These are phyloP conservation scores for Abramis brama DNA, from an alignment of 2,113 vertebrate species.

Conservation along the genomic window DNA sequence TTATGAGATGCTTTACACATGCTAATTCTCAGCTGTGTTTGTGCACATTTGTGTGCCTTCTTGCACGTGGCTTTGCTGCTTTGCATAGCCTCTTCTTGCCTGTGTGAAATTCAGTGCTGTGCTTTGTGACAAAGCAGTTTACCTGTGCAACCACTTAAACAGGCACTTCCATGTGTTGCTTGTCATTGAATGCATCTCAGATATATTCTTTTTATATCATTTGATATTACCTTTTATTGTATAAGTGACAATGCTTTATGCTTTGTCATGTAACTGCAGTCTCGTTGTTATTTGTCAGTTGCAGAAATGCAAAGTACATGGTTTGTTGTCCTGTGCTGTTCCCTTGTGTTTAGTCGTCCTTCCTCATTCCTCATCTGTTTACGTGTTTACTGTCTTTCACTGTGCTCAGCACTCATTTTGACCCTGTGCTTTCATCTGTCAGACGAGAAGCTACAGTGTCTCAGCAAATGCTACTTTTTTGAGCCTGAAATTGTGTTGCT, in stretches of 20 bases:
- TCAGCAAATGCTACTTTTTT: not conserved
- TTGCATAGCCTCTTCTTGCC: not conserved
- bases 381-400: not conserved
- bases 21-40: conserved; percentile 28
- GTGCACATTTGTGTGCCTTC: conserved; percentile 21
- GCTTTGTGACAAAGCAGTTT: conserved; percentile 49
- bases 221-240: not conserved
- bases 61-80: conserved; percentile 13
- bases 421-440: not conserved
- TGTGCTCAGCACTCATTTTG: not conserved
- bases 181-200: not conserved
- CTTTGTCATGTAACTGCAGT: conserved; percentile 3
- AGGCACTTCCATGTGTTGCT: conserved; percentile 26
- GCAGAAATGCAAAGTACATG: not conserved
- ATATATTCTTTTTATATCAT: not conserved
- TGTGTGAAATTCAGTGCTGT: conserved; percentile 51
- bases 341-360: not conserved
- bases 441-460: not conserved
- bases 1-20: conserved; percentile 31
- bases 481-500: not conserved
- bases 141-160: conserved; percentile 10
- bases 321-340: not conserved
- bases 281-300: not conserved
- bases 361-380: not conserved
- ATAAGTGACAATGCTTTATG: not conserved